These are phyloP conservation scores for Corynorhinus townsendii DNA, from an alignment of 2,113 vertebrate species.

Conservation along the genomic window DNA sequence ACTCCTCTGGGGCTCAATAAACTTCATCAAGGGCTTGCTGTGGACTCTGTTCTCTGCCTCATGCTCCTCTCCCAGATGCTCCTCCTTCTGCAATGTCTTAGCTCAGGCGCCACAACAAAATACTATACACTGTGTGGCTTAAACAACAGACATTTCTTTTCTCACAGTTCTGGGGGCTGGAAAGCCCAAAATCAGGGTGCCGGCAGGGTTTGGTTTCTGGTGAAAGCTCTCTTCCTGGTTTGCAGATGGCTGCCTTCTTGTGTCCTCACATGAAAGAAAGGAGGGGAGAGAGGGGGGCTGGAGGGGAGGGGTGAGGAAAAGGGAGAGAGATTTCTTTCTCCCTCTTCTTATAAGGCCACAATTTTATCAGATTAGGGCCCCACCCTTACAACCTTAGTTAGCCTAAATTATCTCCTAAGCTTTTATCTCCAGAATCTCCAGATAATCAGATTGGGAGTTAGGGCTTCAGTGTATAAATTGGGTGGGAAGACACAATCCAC, in stretches of 20 bases:
- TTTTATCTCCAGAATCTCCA: background rate
- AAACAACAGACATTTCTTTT: background rate
- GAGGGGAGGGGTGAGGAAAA: background rate
- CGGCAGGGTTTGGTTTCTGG: background rate
- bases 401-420: background rate
- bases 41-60: background rate
- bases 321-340: background rate
- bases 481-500: background rate
- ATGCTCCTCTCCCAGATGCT: background rate
- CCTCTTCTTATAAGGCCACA: background rate
- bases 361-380: background rate
- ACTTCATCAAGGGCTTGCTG: background rate
- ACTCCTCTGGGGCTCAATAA: background rate
- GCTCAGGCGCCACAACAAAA: background rate
- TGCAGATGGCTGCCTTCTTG: background rate
- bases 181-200: background rate
- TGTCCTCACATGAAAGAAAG: background rate
- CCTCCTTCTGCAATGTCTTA: background rate
- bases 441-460: background rate
- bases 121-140: background rate
- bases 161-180: background rate
- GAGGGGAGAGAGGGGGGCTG: too few relatives aligned
- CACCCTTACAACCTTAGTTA: background rate
- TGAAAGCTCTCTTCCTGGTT: background rate
- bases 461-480: background rate